A percentile compares a stretch with the other conserved stretches of the same genome.
These are phyloP conservation scores for Bungarus multicinctus DNA, from an alignment of 2,113 vertebrate species.

Conservation along the genomic window DNA sequence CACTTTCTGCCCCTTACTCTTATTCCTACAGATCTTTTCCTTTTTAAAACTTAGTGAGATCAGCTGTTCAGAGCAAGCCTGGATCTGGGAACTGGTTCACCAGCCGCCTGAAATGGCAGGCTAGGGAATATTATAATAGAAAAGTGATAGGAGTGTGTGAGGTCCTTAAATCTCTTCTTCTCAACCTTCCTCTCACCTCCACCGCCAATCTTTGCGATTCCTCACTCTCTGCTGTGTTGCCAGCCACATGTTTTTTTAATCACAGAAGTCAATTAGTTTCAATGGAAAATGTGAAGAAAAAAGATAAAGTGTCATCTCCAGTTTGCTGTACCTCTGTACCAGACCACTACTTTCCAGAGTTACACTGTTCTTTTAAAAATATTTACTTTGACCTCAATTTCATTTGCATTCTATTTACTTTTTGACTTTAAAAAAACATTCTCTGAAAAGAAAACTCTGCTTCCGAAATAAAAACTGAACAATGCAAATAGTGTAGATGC, in stretches of 20 bases:
- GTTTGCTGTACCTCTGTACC: neutral
- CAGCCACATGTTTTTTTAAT: neutral
- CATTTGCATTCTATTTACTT: neutral
- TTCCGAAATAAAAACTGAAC: neutral
- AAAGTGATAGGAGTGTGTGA: neutral
- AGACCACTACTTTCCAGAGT: neutral
- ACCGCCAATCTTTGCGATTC: neutral
- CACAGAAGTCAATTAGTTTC: neutral
- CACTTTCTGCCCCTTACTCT: neutral
- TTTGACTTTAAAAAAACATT: neutral
- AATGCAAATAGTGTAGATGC: neutral
- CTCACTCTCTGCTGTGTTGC: neutral
- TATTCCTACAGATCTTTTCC: neutral
- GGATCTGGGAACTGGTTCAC: neutral
- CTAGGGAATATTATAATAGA: neutral
- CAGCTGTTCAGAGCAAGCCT: neutral
- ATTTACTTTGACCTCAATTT: neutral
- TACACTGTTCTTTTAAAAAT: neutral
- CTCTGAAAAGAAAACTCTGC: neutral
- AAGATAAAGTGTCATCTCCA: neutral
- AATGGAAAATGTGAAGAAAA: no score
- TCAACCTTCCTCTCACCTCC: neutral
- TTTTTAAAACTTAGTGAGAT: neutral
- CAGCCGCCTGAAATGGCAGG: neutral
- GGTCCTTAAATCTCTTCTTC: neutral